These are phyloP conservation scores for Anomalospiza imberbis DNA, from an alignment of 2,797 vertebrate genomes.

Conservation along the genomic window DNA sequence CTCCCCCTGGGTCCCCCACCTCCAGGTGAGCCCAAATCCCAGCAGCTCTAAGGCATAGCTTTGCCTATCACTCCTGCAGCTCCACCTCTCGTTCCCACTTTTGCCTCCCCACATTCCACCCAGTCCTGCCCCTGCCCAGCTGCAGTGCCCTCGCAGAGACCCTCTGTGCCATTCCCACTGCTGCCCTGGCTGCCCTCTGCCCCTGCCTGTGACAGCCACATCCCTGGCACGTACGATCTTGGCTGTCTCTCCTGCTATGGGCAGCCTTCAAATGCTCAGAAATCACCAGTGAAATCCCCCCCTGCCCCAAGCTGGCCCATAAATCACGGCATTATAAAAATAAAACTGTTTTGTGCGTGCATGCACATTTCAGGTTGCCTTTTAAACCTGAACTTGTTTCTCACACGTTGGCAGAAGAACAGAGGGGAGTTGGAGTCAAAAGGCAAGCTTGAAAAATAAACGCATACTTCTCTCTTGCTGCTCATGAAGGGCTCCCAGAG, in stretches of 20 bases:
- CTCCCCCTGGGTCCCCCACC: not conserved
- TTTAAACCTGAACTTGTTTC: conserved; percentile 69
- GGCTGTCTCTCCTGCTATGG: not conserved
- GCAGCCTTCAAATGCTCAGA: conserved; percentile 38
- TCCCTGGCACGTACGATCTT: not conserved
- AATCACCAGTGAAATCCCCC: conserved; percentile 26
- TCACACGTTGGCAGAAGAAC: conserved; percentile 65
- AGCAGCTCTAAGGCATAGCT: not conserved
- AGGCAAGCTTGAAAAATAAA: conserved; percentile 67
- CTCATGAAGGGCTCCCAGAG: conserved; percentile 35
- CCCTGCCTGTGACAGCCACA: not conserved
- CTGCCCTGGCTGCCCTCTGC: not conserved
- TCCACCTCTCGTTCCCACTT: not conserved
- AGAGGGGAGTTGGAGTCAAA: conserved; percentile 59
- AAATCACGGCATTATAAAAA: conserved; percentile 59
- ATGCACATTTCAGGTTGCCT: conserved; percentile 68
- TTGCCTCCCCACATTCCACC: not conserved
- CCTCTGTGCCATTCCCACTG: not conserved
- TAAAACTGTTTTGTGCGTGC: conserved; percentile 58
- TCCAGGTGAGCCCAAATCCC: not conserved
- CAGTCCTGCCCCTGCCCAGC: not conserved
- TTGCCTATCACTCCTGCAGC: not conserved
- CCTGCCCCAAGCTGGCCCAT: conserved; percentile 40
- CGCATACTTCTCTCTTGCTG: conserved; percentile 57
- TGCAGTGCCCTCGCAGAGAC: not conserved